Conservation (phyloP, 2,888 invertebrate species). For the Drosophila mayaguana region DNA sequence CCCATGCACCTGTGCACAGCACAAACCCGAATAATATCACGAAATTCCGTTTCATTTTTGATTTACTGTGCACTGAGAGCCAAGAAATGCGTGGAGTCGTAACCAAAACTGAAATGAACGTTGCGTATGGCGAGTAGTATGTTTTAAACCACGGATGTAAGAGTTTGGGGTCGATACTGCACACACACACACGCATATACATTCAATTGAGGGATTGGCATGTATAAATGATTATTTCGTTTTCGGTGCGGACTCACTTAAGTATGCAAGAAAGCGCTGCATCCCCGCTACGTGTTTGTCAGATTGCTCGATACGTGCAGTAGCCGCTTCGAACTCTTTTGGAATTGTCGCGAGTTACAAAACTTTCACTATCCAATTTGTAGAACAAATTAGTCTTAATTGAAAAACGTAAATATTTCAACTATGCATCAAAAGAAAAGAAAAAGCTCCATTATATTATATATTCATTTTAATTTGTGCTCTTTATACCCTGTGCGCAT, state of each 20-base stretch:
- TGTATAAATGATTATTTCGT: constrained; percentile 3
- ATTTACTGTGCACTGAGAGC: constrained; percentile 1
- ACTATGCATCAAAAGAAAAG: not conserved
- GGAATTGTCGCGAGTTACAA: constrained; percentile 35
- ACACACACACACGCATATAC: constrained; percentile 7
- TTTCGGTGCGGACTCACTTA: constrained; percentile 36
- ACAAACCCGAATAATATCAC: constrained; percentile 12
- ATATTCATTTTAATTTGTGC: not conserved
- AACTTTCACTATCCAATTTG: constrained; percentile 60
- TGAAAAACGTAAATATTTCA: constrained; percentile 1
- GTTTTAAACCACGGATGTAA: constrained; percentile 34
- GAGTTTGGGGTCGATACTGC: constrained; percentile 10
- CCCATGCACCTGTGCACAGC: constrained; percentile 23
- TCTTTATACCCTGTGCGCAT: not conserved
- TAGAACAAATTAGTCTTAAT: constrained; percentile 11
- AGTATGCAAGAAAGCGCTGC: constrained; percentile 52
- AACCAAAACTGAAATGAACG: constrained; percentile 46
- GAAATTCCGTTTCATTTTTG: constrained; percentile 36
- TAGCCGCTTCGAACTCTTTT: constrained; percentile 19
- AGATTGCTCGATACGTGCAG: constrained; percentile 53
- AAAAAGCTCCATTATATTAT: not conserved
- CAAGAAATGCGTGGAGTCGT: constrained; percentile 22
- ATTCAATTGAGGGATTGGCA: constrained; percentile 11
- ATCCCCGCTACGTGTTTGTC: constrained; percentile 42
- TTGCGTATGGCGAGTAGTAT: constrained; percentile 23